Percentiles rank a stretch among this genome's conserved stretches.
Evolutionary conservation across 2,888 invertebrate genomes (phyloP).

Genomic region (Melikaiella ostensackeni): DNA sequence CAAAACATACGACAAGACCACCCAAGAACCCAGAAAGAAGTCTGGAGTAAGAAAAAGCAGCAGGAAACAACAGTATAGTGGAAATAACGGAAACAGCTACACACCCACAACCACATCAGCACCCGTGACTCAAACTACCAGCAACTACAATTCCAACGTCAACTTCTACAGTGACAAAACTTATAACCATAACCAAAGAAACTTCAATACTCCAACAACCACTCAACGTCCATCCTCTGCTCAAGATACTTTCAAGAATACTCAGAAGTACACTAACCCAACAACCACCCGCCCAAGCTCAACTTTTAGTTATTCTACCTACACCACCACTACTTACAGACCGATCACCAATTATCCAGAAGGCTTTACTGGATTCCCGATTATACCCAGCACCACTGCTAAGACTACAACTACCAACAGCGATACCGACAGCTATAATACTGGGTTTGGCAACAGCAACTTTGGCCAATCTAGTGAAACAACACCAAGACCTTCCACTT

Average conservation of each 20-base stretch:
- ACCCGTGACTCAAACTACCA: conserved; percentile 48
- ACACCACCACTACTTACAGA: conserved; percentile 63
- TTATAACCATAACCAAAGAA: conserved; percentile 51
- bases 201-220: conserved; percentile 49
- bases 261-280: conserved; percentile 59
- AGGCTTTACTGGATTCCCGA: conserved; percentile 43
- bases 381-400: conserved; percentile 62
- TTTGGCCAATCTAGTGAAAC: conserved; percentile 50
- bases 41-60: conserved; percentile 66
- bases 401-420: conserved; percentile 59
- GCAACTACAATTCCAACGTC: conserved; percentile 39
- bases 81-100: conserved; percentile 57
- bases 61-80: conserved; percentile 66
- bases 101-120: conserved; percentile 60
- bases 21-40: conserved; percentile 61
- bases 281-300: conserved; percentile 71
- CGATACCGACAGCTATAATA: conserved; percentile 54
- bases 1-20: conserved; percentile 78
- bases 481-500: conserved; percentile 61
- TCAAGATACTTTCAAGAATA: conserved; percentile 39
- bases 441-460: conserved; percentile 39
- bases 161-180: conserved; percentile 52
- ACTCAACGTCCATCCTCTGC: conserved; percentile 45
- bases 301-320: conserved; percentile 70
- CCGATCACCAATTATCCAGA: conserved; percentile 67